These are phyloP conservation scores for Melinaea marsaeus DNA, from an alignment of 2,888 invertebrate species.

Conservation along the genomic window DNA sequence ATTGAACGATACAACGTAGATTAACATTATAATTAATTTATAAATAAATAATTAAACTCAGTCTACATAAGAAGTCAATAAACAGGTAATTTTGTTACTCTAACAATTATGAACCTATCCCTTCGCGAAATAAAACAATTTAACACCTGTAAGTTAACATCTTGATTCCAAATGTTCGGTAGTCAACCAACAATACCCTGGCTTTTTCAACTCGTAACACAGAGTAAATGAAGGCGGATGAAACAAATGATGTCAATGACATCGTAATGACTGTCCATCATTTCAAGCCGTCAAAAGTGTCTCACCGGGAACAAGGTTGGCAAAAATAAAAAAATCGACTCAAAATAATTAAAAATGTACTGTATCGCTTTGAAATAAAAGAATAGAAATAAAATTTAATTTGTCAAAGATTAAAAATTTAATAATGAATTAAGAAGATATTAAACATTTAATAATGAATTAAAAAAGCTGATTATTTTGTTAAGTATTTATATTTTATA, in stretches of 20 bases:
- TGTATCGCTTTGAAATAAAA: too few species aligned
- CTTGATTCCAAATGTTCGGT: conserved; percentile 36
- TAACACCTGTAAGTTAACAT: conserved; percentile 19
- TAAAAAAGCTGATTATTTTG: too few species aligned
- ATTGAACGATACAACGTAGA: conserved; percentile 63
- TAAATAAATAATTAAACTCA: not conserved
- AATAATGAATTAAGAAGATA: too few species aligned
- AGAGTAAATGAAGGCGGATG: conserved; percentile 48
- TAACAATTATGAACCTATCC: not conserved
- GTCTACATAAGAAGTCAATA: not conserved
- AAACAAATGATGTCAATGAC: conserved; percentile 69
- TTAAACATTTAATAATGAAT: too few species aligned
- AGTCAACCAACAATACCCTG: conserved; percentile 48
- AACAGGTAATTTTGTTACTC: not conserved
- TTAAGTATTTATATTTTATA: too few species aligned
- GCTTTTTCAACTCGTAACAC: conserved; percentile 42
- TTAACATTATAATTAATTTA: conserved; percentile 37
- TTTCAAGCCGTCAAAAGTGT: conserved; percentile 61
- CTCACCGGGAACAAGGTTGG: conserved; percentile 41
- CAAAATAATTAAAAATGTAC: not conserved
- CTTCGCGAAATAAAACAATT: not conserved
- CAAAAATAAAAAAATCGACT: not conserved
- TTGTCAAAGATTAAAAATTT: too few species aligned
- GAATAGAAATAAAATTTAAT: too few species aligned
- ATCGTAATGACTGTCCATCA: conserved; percentile 63